Evolutionary conservation across 2,113 vertebrate species (phyloP).

Genomic region (Actinemys pallida): DNA sequence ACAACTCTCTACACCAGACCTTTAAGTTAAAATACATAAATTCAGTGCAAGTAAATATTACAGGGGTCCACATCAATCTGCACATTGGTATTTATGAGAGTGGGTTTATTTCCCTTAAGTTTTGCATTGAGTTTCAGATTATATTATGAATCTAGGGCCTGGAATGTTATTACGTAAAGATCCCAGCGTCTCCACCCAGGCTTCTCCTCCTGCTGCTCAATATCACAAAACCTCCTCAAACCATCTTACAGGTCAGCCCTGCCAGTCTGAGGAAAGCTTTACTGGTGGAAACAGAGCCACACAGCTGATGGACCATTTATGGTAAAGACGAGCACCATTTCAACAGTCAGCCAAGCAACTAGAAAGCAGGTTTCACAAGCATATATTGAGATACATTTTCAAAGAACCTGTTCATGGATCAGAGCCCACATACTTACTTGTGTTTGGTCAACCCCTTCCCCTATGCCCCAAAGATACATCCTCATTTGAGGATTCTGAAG

Average conservation of each 20-base stretch:
- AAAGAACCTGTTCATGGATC: neutral
- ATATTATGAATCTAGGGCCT: neutral
- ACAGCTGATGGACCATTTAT: rapidly evolving
- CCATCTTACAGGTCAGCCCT: neutral
- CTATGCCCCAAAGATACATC: neutral
- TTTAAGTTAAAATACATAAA: no score
- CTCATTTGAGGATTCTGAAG: neutral
- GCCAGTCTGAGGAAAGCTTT: neutral
- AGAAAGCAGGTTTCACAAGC: neutral
- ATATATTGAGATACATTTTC: neutral
- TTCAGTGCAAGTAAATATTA: no score
- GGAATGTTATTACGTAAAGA: neutral
- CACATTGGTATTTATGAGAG: neutral
- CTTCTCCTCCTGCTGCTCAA: neutral
- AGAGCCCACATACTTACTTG: neutral
- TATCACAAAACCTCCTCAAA: neutral
- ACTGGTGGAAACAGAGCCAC: neutral
- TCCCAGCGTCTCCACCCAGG: neutral
- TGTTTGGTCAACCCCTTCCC: neutral
- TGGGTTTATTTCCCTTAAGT: neutral
- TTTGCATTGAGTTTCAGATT: neutral
- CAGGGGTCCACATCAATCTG: no score
- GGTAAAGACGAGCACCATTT: neutral
- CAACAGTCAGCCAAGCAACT: neutral
- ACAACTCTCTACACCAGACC: neutral